Percentiles rank a stretch among this genome's conserved stretches.
These are phyloP conservation scores for Gymnothorax javanicus DNA, from an alignment of 2,797 vertebrate species.

Conservation along the genomic window DNA sequence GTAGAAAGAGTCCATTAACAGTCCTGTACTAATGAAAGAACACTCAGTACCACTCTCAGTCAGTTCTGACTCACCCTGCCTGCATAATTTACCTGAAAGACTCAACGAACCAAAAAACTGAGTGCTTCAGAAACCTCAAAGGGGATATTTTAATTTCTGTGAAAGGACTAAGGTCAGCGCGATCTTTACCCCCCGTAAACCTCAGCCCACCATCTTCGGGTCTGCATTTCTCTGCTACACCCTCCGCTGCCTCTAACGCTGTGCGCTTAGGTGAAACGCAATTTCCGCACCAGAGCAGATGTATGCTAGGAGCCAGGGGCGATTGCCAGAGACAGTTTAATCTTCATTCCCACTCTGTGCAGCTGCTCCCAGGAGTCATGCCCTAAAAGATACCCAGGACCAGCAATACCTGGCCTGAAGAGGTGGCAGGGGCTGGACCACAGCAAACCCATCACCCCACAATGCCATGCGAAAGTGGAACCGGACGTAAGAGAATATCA, in stretches of 20 bases:
- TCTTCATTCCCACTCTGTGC: conserved; percentile 41
- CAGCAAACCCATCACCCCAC: not conserved
- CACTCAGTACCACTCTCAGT: too few species aligned
- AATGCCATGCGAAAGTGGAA: not conserved
- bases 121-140: not conserved
- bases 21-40: not conserved
- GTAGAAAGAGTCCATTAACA: not conserved
- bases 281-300: not conserved
- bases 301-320: not conserved
- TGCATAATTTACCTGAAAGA: not conserved
- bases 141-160: not conserved
- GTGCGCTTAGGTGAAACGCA: not conserved
- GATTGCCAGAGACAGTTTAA: conserved; percentile 41
- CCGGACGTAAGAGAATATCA: not conserved
- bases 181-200: not conserved
- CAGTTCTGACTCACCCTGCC: not conserved
- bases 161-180: not conserved
- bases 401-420: not conserved
- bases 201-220: not conserved
- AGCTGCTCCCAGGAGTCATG: conserved; percentile 31
- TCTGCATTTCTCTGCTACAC: not conserved
- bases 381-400: conserved; percentile 20
- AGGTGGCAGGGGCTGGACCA: not conserved
- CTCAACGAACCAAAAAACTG: not conserved
- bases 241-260: not conserved